Evolutionary conservation across 2,888 invertebrate species (phyloP).

Genomic region (Hipparchia sbordonii): DNA sequence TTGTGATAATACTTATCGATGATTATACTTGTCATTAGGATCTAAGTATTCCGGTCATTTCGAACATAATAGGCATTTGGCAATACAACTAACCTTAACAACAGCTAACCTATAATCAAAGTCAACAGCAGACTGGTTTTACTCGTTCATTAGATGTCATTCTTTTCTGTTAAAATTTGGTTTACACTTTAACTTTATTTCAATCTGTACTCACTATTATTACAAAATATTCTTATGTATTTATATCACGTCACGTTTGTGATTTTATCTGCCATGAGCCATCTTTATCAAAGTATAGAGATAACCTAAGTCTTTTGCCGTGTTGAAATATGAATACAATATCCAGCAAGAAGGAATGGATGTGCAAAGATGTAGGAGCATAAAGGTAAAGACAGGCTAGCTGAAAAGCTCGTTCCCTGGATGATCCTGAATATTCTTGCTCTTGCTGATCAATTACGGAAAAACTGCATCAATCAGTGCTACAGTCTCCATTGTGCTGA

Average conservation of each 20-base stretch:
- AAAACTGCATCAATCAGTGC: not conserved
- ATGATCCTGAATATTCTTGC: not conserved
- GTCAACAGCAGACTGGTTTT: not conserved
- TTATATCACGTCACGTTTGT: not conserved
- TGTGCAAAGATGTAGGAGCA: not conserved
- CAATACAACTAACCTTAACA: not conserved
- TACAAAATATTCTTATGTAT: no score
- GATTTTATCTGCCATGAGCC: not conserved
- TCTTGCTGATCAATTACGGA: not conserved
- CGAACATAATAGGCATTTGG: not conserved
- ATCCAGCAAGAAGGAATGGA: conserved; percentile 1
- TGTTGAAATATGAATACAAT: conserved; percentile 4
- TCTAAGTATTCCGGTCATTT: not conserved
- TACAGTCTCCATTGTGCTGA: no score
- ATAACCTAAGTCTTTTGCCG: not conserved
- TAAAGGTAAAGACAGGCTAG: conserved; percentile 10
- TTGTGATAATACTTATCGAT: conserved; percentile 7
- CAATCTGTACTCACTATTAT: no score
- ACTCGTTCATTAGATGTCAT: not conserved
- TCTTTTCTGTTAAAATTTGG: no score
- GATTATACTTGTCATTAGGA: not conserved
- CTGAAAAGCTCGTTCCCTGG: not conserved
- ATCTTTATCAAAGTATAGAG: conserved; percentile 11
- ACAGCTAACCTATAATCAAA: not conserved
- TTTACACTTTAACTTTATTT: no score